A percentile compares a stretch with the other conserved stretches of the same genome.
Evolutionary conservation across 2,888 invertebrate species (phyloP).

Genomic region (Phyllotreta cruciferae): DNA sequence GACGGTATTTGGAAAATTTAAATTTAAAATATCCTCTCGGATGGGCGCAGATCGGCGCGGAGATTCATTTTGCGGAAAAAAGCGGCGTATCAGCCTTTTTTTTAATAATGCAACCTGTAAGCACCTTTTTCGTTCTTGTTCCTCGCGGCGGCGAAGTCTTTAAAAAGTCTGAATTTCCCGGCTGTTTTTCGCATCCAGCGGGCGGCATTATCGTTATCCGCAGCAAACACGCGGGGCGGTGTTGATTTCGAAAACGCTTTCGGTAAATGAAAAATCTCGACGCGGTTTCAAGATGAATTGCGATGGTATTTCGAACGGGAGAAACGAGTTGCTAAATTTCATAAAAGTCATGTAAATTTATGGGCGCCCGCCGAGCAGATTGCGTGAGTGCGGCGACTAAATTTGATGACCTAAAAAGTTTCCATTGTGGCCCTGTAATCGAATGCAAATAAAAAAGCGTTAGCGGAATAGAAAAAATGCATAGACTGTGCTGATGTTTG

Average conservation of each 20-base stretch:
- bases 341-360: not conserved
- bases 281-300: not conserved
- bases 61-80: constrained; percentile 34
- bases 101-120: constrained; percentile 35
- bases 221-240: not conserved
- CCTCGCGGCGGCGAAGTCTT: not conserved
- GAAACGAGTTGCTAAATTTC: not conserved
- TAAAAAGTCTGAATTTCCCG: not conserved
- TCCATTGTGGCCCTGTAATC: too few relatives aligned
- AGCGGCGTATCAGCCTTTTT: constrained; percentile 33
- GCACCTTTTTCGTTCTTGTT: constrained; percentile 23
- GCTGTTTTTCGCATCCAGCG: constrained; percentile 9
- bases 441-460: too few relatives aligned
- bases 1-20: constrained; percentile 35
- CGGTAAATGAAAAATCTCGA: not conserved
- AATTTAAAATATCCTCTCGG: constrained; percentile 37
- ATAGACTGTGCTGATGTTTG: not conserved
- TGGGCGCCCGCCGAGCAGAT: not conserved
- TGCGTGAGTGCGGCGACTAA: too few relatives aligned
- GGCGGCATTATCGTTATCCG: not conserved
- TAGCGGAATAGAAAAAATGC: too few relatives aligned
- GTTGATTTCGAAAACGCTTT: constrained; percentile 11
- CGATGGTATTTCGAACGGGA: not conserved
- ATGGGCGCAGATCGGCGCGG: constrained; percentile 35
- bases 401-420: too few relatives aligned